Base-by-base conservation (phyloP, 2,888 invertebrate genomes). In the Acanthosoma haemorrhoidale region DNA sequence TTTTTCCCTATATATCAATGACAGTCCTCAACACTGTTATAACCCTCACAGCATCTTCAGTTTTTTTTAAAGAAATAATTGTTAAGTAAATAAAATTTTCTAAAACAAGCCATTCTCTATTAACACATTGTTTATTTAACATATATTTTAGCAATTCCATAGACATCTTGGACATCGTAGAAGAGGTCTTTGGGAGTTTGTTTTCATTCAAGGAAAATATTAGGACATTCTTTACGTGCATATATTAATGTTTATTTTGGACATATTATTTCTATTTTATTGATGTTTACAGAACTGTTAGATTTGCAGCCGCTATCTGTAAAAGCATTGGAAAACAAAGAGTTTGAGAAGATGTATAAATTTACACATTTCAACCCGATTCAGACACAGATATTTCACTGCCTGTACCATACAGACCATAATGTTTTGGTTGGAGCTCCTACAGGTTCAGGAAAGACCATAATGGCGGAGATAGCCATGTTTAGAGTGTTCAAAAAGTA, bases 361-460 rank as follows among this genome's bases (percentile, higher is more conserved):
- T 99, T 97, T 80, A 87, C 88, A 0, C 96, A 96, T 80, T 99
- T 99, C 83, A 99, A 99, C 82, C 96, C 98, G 1, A 95, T 99
- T 75, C 98, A 98, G 82, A 96, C 96, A 0, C 97, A 99, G 83
- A 90, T 99, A 73, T 99, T 99, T 80, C 95, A 97, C 80, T 91
- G 93, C 59, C 82, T 99, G 5, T 99, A 96, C 80, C 92, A 98
- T 78, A 95, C 94, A 0, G 95, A 99, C 77, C 86, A 88, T 75
- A 98, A 98, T 79, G 91, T 96, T 6, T 82, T 99, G 25, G 82
- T 99, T 4, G 96, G 96, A 0, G 98, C 98, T 0, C 96, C 96
- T 0, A 97, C 96, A 0, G 95, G 95, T 0, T 96, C 96, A 0
- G 99, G 99, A 38, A 99, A 99, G 84, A 99, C 99, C 0, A 93